A percentile compares a stretch with the other conserved stretches of the same genome.
phyloP scores from a whole-genome alignment of 2,888 invertebrate genomes.

The Itoplectis maculator region DNA sequence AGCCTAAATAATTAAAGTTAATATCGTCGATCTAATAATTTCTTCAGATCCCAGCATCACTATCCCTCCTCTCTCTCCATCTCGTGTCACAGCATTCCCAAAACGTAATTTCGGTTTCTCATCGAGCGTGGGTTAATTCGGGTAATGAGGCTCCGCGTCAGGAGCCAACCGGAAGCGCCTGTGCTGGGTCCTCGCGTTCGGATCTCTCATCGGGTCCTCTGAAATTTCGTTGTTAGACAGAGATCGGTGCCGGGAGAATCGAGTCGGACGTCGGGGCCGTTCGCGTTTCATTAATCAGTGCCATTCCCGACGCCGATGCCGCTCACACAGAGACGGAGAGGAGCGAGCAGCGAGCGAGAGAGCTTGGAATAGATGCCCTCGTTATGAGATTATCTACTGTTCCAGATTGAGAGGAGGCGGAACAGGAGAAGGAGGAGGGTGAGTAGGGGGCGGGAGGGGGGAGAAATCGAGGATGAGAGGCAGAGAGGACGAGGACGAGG shows the following conservation, averaged over 20 bases:
- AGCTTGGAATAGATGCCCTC: conserved; percentile 59
- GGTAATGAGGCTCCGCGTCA: conserved; percentile 70
- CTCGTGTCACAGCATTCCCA: not conserved
- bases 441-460: not conserved
- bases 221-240: conserved; percentile 10
- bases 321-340: conserved; percentile 29
- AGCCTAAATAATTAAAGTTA: too few relatives aligned
- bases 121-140: conserved; percentile 64
- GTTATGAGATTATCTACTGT: conserved; percentile 61
- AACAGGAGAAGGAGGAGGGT: not conserved
- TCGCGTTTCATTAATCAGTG: conserved; percentile 62
- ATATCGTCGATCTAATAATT: too few relatives aligned
- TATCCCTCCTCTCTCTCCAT: too few relatives aligned
- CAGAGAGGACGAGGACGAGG: conserved; percentile 14
- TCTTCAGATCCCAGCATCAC: too few relatives aligned
- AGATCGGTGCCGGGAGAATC: conserved; percentile 29
- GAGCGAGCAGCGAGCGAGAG: not conserved
- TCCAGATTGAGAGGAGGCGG: conserved; percentile 24
- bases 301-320: conserved; percentile 39
- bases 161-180: conserved; percentile 19
- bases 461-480: not conserved
- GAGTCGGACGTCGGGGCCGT: conserved; percentile 44
- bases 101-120: conserved; percentile 4
- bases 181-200: conserved; percentile 6
- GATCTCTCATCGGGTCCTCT: not conserved